Evolutionary conservation across 2,888 invertebrate genomes (phyloP), one percentile per base, ranked within the genome.

Genomic region (Empis stercorea): DNA sequence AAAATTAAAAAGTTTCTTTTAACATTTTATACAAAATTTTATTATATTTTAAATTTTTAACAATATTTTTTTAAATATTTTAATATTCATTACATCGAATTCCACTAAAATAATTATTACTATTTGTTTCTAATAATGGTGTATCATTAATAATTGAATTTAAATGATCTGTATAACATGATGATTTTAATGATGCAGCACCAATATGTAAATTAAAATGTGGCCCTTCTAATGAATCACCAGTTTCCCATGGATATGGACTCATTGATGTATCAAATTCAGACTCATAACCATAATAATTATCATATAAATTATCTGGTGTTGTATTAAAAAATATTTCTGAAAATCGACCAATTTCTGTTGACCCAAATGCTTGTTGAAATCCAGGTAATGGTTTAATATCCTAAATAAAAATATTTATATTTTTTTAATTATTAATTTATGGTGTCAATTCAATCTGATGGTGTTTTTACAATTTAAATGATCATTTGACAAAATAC

Each of bases 291-390:
- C 30, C 49, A 17, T 48, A 48, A n/a, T n/a, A n/a, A n/a, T 17
- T 32, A 32, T 13, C 27, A 30, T 59, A 56, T 1, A 62, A 54
- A 47, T 61, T 61, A 46, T 64, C 61, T 1, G 53, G 47, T n/a
- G 63, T 57, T 13, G 60, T 61, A 48, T 62, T 60, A 34, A 64
- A 52, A 53, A 82, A 83, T 45, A 78, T 80, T 59, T 83, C 83
- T 7, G 83, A 81, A 57, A 87, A 87, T 53, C 84, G 79, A n/a
- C 87, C 87, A 54, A 87, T 83, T 68, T 87, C 87, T 20, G 87
- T 87, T 27, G 86, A 84, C 23, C 87, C 87, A 63, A 87, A 87
- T 1, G 87, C 86, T 69, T 87, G 87, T 62, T 86, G 85, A 62
- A 87, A 87, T 41, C 85, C 86, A 7, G 86, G 86, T 49, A 87